Base-by-base conservation (phyloP, 2,888 invertebrate genomes). In the Pyrrhosoma nymphula region DNA sequence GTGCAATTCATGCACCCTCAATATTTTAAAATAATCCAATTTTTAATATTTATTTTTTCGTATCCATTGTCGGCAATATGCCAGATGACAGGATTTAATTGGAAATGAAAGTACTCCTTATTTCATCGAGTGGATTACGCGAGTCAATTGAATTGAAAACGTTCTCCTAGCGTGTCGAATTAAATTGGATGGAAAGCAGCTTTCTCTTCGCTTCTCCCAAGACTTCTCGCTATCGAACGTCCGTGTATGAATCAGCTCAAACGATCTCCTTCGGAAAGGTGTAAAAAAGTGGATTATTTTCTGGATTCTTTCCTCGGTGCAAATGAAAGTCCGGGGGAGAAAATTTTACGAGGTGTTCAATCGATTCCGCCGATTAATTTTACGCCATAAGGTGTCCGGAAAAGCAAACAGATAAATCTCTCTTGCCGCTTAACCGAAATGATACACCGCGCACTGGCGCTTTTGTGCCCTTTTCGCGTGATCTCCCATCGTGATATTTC, bases 381-480 rank as follows among this genome's bases (percentile, higher is more conserved):
- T 16, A 47, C 82, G 35, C 82, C 82, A 82, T 35, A 82, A 82
- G 82, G 82, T 82, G 82, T 82, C 35, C 35, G 35, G 82, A 18
- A 82, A 82, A 82, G 82, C 82, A 82, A 82, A 82, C 82, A 82
- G 82, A 82, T 82, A 82, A 82, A 82, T 82, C 82, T 82, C 82
- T 82, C 35, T 82, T 35, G 35, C 35, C 82, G 35, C 35, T 30
- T 8, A 18, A 82, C 82, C 82, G 82, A 82, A 82, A 82, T 82
- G 16, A 82, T 35, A 35, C 82, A 35, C 82, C 35, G 6, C 35
- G 30, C 4, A 18, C 30, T 2, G 75, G 75, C 35, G 0, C 30
- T 26, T 12, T 35, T 30, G 12, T 82, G 82, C 16, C 35, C 82
- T 35, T 60, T 18, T 82, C 82, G 14, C 35, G 35, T 14, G 16